Evolutionary conservation across 1,140 invertebrate species (phyloP).

Genomic region (Lasioglossum albipes): DNA sequence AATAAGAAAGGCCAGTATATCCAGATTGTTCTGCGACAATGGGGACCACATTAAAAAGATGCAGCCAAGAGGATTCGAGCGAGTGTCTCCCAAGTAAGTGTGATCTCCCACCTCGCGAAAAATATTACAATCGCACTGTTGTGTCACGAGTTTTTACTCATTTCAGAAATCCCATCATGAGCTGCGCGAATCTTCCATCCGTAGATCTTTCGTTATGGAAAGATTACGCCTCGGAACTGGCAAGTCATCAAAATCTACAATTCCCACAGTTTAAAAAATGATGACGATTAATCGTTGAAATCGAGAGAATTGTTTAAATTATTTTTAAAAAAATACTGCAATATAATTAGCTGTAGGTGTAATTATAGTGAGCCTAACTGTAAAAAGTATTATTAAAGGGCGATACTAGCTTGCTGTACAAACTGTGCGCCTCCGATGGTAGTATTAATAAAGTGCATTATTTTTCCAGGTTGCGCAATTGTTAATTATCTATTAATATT

Average conservation of each 20-base stretch:
- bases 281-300: neutral
- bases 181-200: slow-evolving; percentile 84
- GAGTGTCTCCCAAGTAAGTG: slow-evolving; percentile 82
- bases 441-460: slow-evolving; percentile 10
- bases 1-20: slow-evolving; percentile 90
- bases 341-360: neutral
- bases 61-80: slow-evolving; percentile 85
- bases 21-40: slow-evolving; percentile 93
- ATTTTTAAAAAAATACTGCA: neutral
- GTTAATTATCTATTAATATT: too few species aligned
- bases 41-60: slow-evolving; percentile 87
- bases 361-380: neutral
- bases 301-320: neutral
- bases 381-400: neutral
- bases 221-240: slow-evolving; percentile 68
- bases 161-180: slow-evolving; percentile 85
- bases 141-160: neutral
- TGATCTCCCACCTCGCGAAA: neutral
- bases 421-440: neutral
- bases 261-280: neutral
- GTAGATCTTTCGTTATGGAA: slow-evolving; percentile 85
- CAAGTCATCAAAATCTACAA: neutral
- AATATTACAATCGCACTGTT: neutral
- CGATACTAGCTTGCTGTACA: neutral
- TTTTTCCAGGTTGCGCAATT: neutral